Conservation (phyloP, 2,888 invertebrate genomes). For the Tetheella fluctuosa region DNA sequence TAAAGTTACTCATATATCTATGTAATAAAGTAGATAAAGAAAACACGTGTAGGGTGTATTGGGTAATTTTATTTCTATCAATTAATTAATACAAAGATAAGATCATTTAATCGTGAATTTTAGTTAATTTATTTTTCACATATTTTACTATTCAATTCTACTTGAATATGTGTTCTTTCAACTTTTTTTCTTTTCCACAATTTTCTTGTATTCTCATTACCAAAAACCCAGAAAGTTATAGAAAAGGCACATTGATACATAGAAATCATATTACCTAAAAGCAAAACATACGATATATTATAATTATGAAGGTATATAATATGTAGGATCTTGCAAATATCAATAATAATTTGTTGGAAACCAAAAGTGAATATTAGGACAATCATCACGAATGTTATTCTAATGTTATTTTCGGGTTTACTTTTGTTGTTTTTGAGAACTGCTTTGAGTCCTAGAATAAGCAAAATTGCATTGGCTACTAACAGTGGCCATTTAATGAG, state of each 20-base stretch:
- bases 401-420: conserved; percentile 46
- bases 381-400: conserved; percentile 62
- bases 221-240: conserved; percentile 72
- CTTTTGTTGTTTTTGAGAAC: conserved; percentile 53
- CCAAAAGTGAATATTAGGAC: conserved; percentile 66
- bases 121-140: neutral
- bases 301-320: conserved; percentile 30
- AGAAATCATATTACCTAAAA: conserved; percentile 47
- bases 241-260: conserved; percentile 68
- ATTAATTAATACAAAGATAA: too few species aligned
- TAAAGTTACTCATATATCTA: neutral
- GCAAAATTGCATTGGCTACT: conserved; percentile 54
- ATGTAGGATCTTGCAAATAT: conserved; percentile 56
- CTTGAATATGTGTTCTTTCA: neutral
- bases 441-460: conserved; percentile 56
- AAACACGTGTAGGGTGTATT: neutral
- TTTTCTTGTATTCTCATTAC: conserved; percentile 63
- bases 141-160: neutral
- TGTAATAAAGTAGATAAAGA: neutral
- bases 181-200: conserved; percentile 51
- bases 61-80: neutral
- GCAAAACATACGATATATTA: conserved; percentile 21
- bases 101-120: neutral
- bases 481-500: conserved; percentile 69
- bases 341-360: conserved; percentile 63